These are phyloP conservation scores for Schrankia costaestrigalis DNA, from an alignment of 2,888 invertebrate species.

Conservation along the genomic window DNA sequence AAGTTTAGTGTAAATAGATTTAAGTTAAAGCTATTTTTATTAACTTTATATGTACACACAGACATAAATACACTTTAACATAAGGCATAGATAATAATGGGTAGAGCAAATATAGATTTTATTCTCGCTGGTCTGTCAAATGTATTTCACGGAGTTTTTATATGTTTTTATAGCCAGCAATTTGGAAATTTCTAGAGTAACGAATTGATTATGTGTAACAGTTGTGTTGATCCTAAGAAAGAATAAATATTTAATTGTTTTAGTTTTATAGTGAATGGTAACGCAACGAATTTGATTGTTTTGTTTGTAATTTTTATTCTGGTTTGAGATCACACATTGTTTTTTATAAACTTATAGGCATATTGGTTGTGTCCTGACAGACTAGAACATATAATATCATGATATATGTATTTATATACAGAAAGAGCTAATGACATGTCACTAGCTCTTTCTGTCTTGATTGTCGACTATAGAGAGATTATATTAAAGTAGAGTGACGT, in stretches of 20 bases:
- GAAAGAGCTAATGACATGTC: no score
- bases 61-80: conserved; percentile 6
- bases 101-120: conserved; percentile 63
- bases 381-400: no score
- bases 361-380: no score
- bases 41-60: conserved; percentile 11
- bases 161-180: conserved; percentile 50
- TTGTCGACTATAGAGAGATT: no score
- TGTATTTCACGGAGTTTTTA: conserved; percentile 67
- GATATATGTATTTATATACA: no score
- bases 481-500: no score
- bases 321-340: conserved; percentile 34
- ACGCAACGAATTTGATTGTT: conserved; percentile 62
- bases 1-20: conserved; percentile 4
- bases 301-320: conserved; percentile 67
- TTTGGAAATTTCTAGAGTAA: conserved; percentile 65
- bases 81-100: conserved; percentile 13
- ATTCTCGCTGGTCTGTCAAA: conserved; percentile 56
- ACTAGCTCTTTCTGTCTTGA: no score
- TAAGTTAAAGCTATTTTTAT: conserved; percentile 2
- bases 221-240: conserved; percentile 64
- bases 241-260: conserved; percentile 78
- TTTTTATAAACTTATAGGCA: no score
- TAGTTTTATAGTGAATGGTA: conserved; percentile 72
- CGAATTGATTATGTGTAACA: conserved; percentile 70